Conservation (phyloP, 2,888 invertebrate genomes). For the Leptothorax acervorum region DNA sequence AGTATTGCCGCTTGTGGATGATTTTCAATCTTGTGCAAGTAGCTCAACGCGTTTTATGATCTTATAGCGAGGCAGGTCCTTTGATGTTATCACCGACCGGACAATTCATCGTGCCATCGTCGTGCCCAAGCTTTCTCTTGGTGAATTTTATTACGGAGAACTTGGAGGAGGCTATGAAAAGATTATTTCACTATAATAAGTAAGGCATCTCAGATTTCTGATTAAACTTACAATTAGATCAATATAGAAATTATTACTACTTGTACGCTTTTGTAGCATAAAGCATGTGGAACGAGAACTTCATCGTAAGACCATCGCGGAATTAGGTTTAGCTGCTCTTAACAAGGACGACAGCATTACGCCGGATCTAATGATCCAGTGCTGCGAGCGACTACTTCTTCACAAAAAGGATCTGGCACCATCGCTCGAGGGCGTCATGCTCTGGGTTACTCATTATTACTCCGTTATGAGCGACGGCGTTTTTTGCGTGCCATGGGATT, state of each 20-base stretch:
- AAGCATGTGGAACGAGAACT: slow-evolving; percentile 93
- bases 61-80: slow-evolving; percentile 94
- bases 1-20: slow-evolving; percentile 82
- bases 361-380: slow-evolving; percentile 95
- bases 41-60: slow-evolving; percentile 14
- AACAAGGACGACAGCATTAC: slow-evolving; percentile 96
- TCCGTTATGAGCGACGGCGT: slow-evolving; percentile 96
- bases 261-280: slow-evolving; percentile 87
- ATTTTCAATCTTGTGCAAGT: background rate
- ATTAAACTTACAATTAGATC: background rate
- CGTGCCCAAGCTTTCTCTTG: slow-evolving; percentile 94
- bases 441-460: slow-evolving; percentile 96
- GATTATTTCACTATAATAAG: slow-evolving; percentile 92
- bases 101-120: slow-evolving; percentile 96
- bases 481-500: slow-evolving; percentile 97
- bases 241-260: background rate
- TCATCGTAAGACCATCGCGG: slow-evolving; percentile 89
- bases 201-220: slow-evolving; percentile 84
- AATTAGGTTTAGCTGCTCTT: slow-evolving; percentile 90
- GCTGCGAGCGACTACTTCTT: slow-evolving; percentile 90
- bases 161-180: slow-evolving; percentile 91
- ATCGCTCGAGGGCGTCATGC: slow-evolving; percentile 89
- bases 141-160: slow-evolving; percentile 94
- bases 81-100: slow-evolving; percentile 97
- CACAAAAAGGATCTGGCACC: slow-evolving; percentile 85